These are phyloP conservation scores for Nyctibius bracteatus DNA, from an alignment of 2,113 vertebrate genomes.

Conservation along the genomic window DNA sequence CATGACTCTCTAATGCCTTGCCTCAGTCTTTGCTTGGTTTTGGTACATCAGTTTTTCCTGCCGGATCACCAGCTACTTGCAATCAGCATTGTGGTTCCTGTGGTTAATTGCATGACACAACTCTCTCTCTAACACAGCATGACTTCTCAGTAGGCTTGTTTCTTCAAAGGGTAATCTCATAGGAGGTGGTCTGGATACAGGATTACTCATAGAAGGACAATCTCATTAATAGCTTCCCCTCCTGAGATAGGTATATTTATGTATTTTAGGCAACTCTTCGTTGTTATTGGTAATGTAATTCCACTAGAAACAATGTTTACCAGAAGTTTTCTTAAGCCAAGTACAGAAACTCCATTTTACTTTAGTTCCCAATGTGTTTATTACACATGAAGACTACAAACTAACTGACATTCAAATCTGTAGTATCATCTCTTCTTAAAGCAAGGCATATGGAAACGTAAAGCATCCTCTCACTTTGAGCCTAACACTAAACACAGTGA, in stretches of 20 bases:
- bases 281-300: neutral
- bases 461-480: neutral
- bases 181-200: slow-evolving; percentile 36
- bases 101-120: neutral
- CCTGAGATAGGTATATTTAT: neutral
- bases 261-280: slow-evolving; percentile 26
- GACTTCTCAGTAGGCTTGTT: slow-evolving; percentile 31
- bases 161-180: slow-evolving; percentile 42
- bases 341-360: neutral
- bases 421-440: neutral
- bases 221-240: slow-evolving; percentile 52
- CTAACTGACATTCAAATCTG: neutral
- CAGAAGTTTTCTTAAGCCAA: neutral
- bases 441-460: neutral
- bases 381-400: neutral
- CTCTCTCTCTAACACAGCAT: neutral
- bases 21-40: accelerated
- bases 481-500: neutral
- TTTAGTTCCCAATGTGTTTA: neutral
- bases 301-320: neutral
- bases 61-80: neutral
- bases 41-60: neutral
- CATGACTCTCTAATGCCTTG: neutral
- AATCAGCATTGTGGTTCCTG: neutral
- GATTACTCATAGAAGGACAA: slow-evolving; percentile 38